Conservation (phyloP, 2,888 invertebrate genomes). For the Anarsia innoxiella region DNA sequence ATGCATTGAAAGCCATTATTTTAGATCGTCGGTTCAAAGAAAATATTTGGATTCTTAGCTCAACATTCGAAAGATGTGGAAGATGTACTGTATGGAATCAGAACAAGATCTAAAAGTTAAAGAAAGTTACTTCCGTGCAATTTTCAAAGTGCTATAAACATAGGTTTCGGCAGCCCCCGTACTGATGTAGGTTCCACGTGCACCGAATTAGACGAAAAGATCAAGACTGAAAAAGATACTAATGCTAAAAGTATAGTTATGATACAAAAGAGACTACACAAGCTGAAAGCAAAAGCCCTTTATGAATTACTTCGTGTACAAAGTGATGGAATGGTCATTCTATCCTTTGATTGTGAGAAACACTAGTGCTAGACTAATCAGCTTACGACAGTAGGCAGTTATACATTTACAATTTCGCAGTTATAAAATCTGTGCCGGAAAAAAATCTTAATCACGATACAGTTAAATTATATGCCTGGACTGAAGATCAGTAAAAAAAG, state of each 20-base stretch:
- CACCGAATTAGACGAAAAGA: conserved; percentile 6
- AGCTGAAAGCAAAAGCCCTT: conserved; percentile 9
- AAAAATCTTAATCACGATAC: too few relatives aligned
- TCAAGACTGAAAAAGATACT: conserved; percentile 3
- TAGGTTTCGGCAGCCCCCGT: conserved; percentile 13
- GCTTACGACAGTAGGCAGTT: too few relatives aligned
- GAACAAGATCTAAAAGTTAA: conserved; percentile 7
- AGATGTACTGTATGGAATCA: conserved; percentile 11
- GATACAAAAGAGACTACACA: conserved; percentile 11
- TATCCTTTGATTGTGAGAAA: too few relatives aligned
- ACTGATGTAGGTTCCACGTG: conserved; percentile 13
- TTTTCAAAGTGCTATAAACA: conserved; percentile 12
- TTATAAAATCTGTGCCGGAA: too few relatives aligned
- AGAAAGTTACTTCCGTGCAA: conserved; percentile 11
- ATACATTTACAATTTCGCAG: too few relatives aligned
- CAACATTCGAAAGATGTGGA: conserved; percentile 6
- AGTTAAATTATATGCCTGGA: too few relatives aligned
- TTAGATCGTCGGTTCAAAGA: conserved; percentile 11
- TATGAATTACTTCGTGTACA: too few relatives aligned
- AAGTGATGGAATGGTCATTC: too few relatives aligned
- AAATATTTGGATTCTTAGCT: neutral
- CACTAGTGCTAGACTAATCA: too few relatives aligned
- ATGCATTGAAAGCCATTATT: conserved; percentile 15
- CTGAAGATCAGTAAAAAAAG: too few relatives aligned
- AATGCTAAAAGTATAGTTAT: neutral